phyloP scores from a whole-genome alignment of 2,888 invertebrate genomes.

The Keiferia lycopersicella region DNA sequence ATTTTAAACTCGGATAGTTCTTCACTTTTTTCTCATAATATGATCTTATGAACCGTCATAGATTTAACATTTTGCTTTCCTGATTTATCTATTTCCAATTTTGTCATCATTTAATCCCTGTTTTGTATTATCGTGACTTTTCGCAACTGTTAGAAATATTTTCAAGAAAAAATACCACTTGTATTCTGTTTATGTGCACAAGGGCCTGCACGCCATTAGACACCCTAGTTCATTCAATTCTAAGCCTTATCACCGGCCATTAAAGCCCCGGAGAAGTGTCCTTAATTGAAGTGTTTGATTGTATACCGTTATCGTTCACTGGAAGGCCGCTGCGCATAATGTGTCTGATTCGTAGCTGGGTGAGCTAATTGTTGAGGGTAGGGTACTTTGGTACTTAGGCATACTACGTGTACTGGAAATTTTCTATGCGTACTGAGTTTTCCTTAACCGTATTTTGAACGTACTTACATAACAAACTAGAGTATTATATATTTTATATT shows the following conservation, averaged over 20 bases:
- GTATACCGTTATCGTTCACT: constrained; percentile 49
- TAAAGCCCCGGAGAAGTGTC: constrained; percentile 11
- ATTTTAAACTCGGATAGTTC: too few species aligned
- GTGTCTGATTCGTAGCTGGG: constrained; percentile 58
- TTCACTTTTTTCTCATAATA: too few species aligned
- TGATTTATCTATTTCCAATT: too few species aligned
- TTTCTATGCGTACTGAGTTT: neutral
- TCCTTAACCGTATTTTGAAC: too few species aligned
- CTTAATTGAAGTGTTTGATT: constrained; percentile 26
- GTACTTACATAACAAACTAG: too few species aligned
- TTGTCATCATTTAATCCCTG: too few species aligned
- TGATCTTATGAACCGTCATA: too few species aligned
- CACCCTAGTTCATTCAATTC: constrained; percentile 28
- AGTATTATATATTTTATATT: too few species aligned
- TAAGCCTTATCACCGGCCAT: constrained; percentile 14
- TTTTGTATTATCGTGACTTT: too few species aligned
- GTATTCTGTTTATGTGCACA: constrained; percentile 11
- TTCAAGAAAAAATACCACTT: neutral
- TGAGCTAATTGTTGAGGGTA: constrained; percentile 27
- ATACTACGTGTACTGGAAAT: neutral
- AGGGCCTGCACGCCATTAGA: constrained; percentile 21
- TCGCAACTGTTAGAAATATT: neutral
- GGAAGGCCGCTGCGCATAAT: constrained; percentile 62
- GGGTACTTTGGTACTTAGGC: neutral
- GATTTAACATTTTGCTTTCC: too few species aligned